These are phyloP conservation scores for Hesperophylax magnus DNA, from an alignment of 1,140 invertebrate species.

Conservation along the genomic window DNA sequence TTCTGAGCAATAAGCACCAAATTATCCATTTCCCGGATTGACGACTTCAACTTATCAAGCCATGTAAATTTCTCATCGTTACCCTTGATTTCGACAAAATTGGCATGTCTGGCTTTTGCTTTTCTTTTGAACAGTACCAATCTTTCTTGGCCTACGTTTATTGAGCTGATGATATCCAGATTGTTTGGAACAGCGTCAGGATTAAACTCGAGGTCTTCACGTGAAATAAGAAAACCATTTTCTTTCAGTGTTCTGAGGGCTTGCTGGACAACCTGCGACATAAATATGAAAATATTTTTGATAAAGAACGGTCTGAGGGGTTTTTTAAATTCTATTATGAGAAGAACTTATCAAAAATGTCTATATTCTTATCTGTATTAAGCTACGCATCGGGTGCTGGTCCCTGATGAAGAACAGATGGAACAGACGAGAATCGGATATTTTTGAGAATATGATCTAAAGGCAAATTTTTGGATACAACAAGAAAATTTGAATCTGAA, in stretches of 20 bases:
- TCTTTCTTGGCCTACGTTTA: constrained; percentile 65
- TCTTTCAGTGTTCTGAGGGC: constrained; percentile 63
- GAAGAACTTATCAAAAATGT: too few relatives aligned
- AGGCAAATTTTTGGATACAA: too few relatives aligned
- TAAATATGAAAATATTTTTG: too few relatives aligned
- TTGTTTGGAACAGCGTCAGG: constrained; percentile 61
- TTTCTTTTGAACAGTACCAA: constrained; percentile 65
- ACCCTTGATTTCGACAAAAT: constrained; percentile 63
- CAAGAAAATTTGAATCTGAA: too few relatives aligned
- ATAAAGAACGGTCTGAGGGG: too few relatives aligned
- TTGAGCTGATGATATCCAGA: constrained; percentile 65
- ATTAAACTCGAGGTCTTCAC: constrained; percentile 63
- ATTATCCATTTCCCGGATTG: constrained; percentile 70
- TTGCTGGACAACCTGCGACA: constrained; percentile 62
- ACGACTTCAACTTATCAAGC: constrained; percentile 70
- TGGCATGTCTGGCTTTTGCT: constrained; percentile 63
- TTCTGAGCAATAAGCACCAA: constrained; percentile 75
- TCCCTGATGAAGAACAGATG: too few relatives aligned
- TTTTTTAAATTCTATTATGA: too few relatives aligned
- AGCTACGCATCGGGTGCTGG: too few relatives aligned
- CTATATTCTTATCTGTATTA: too few relatives aligned
- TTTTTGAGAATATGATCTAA: too few relatives aligned
- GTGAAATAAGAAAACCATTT: constrained; percentile 69
- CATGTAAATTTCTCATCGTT: constrained; percentile 63
- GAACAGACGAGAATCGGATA: too few relatives aligned